Evolutionary conservation across 2,113 vertebrate species (phyloP).

Genomic region (Cisticola juncidis): DNA sequence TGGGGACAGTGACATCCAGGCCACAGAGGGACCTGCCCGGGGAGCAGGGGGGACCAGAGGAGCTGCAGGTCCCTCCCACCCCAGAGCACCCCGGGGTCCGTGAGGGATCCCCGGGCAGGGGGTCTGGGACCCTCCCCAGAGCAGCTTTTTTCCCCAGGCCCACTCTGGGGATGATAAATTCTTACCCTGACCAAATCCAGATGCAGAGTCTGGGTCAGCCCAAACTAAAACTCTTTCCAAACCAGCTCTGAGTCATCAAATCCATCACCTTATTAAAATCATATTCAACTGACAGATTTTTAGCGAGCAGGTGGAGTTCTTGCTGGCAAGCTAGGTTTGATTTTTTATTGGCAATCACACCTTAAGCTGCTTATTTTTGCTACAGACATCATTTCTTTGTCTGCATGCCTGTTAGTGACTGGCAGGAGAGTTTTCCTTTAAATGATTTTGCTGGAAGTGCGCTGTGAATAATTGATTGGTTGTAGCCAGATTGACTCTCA

Average conservation of each 20-base stretch:
- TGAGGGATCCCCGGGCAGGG: background rate
- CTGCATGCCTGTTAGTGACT: background rate
- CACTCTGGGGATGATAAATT: accelerated
- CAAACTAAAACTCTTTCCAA: background rate
- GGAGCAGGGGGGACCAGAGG: background rate
- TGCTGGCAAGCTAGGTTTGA: background rate
- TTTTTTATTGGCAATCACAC: background rate
- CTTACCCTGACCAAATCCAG: background rate
- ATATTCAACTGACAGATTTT: background rate
- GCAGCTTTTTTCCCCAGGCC: background rate
- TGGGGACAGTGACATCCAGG: no score
- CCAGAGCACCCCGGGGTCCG: accelerated
- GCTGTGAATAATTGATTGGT: constrained; percentile 47
- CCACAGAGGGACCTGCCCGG: background rate
- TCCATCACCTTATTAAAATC: background rate
- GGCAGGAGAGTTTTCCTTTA: constrained; percentile 10
- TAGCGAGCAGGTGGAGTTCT: background rate
- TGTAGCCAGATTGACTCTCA: constrained; percentile 36
- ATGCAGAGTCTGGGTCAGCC: background rate
- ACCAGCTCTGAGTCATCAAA: background rate
- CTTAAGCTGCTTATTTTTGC: background rate
- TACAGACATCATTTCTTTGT: background rate
- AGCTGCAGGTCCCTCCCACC: no score
- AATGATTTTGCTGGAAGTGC: background rate
- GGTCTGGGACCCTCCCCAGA: background rate